These are phyloP conservation scores for Eupeodes luniger DNA, from an alignment of 2,888 invertebrate genomes.

Conservation along the genomic window DNA sequence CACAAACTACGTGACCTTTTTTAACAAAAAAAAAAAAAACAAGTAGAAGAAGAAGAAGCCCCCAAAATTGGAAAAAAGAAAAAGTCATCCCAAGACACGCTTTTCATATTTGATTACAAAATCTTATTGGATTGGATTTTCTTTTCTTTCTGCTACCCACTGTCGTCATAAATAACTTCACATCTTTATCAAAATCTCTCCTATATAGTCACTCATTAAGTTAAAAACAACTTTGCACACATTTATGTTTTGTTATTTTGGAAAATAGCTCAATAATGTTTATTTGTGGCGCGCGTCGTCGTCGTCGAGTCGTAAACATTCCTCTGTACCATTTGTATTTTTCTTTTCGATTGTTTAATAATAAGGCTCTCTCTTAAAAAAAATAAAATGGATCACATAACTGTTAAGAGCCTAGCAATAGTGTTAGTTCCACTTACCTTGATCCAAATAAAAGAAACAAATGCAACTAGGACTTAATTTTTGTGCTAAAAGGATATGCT, in stretches of 20 bases:
- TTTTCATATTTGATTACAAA: neutral
- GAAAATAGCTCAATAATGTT: neutral
- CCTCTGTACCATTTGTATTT: neutral
- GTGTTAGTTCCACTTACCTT: neutral
- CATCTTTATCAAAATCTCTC: conserved; percentile 16
- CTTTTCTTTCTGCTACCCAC: neutral
- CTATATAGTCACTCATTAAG: no score
- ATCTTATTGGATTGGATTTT: neutral
- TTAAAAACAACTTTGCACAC: neutral
- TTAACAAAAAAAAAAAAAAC: neutral
- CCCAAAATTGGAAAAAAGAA: neutral
- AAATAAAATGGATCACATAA: neutral
- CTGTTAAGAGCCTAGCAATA: neutral
- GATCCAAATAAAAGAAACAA: neutral
- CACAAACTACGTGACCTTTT: conserved; percentile 13
- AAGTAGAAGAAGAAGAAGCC: neutral
- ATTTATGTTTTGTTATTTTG: neutral
- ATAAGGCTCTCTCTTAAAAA: neutral
- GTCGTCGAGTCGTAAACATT: neutral
- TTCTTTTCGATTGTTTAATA: neutral
- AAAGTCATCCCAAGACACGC: neutral
- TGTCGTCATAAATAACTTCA: conserved; percentile 10
- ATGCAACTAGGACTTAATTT: conserved; percentile 50
- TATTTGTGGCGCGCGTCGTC: neutral
- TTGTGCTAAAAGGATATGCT: conserved; percentile 54